Base-by-base conservation (phyloP, 2,797 vertebrate species). In the Potorous gilbertii region DNA sequence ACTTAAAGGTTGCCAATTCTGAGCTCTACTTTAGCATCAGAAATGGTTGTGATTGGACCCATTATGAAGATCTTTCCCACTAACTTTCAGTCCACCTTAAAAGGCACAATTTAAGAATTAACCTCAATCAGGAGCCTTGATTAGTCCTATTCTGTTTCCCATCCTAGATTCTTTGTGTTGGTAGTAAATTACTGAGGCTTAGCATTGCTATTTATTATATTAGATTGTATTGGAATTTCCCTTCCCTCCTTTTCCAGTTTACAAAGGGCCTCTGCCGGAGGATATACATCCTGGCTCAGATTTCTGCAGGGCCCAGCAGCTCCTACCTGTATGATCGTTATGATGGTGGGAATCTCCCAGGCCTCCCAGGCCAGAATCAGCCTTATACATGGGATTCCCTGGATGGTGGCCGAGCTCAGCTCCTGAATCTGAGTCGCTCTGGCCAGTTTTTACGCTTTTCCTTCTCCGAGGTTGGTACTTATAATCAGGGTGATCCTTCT, bases 401-500 rank as follows among this genome's bases (percentile, higher is more conserved):
- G 97, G 96, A 50, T 99, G 99, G 97, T 99, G 99, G 92, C 99
- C 98, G 96, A 99, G 98, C 95, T 99, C 99, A 0, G 99, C 99
- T 0, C 99, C 99, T 0, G 99, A 99, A 96, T 99, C 99, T 0
- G 99, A 99, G 97, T 99, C 99, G 0, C 99, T 99, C 98, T 99
- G 99, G 59, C 99, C 99, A 0, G 99, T 98, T 97, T 99, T 99
- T 62, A 99, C 99, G 24, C 99, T 99, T 99, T 99, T 99, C 96
- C 99, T 98, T 94, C 99, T 97, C 55, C 99, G 99, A 0, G 99
- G 99, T 97, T 99, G 99, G 98, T 99, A 99, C 98, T 99, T 99
- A 97, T 99, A 99, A 98, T 99, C 99, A 2, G 99, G 99, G 97
- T 99, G 99, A 98, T 99, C 99, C 97, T 99, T 99, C 98, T 99